Conservation (phyloP, 2,113 vertebrate genomes). For the Microcebus murinus region DNA sequence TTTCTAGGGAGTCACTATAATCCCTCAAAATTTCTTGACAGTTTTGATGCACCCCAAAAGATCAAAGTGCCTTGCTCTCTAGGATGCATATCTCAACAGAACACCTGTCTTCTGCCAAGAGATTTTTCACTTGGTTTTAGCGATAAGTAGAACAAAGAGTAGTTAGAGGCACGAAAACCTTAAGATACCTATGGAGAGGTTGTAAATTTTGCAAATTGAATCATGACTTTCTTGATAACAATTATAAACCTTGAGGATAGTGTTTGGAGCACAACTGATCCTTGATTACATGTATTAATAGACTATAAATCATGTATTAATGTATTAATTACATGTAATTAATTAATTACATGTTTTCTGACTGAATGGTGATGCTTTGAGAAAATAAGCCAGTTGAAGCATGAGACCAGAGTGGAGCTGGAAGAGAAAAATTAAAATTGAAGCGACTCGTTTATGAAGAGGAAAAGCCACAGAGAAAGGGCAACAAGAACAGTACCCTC, state of each 20-base stretch:
- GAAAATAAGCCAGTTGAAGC: slow-evolving; percentile 31
- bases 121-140: not conserved
- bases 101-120: not conserved
- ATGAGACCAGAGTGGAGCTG: not conserved
- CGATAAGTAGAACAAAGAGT: not conserved
- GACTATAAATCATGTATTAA: too few relatives aligned
- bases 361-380: not conserved
- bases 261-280: not conserved
- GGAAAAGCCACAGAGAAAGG: not conserved
- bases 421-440: slow-evolving; percentile 6
- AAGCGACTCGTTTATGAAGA: not conserved
- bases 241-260: not conserved
- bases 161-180: not conserved
- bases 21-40: not conserved
- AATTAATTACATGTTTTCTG: not conserved
- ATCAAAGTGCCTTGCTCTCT: not conserved
- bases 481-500: not conserved
- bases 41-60: not conserved
- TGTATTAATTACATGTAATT: too few relatives aligned
- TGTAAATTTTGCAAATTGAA: not conserved
- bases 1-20: slow-evolving; percentile 10
- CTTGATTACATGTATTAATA: not conserved
- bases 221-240: not conserved
- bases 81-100: not conserved
- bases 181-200: not conserved